Percentiles rank a stretch among this genome's conserved stretches.
Evolutionary conservation across 1,140 invertebrate genomes (phyloP).

Genomic region (Heliconius congener): DNA sequence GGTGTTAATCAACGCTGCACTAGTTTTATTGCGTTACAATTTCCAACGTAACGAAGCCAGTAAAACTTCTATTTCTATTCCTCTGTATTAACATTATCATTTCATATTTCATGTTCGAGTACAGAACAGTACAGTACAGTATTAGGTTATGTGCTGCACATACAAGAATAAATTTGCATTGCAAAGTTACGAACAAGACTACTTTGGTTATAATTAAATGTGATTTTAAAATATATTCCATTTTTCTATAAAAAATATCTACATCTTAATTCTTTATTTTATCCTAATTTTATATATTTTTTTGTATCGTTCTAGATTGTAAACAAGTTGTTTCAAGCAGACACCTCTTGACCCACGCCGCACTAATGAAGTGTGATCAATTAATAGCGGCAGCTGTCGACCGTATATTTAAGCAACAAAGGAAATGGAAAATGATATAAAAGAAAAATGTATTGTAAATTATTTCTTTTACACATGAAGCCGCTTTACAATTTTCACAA

Average conservation of each 20-base stretch:
- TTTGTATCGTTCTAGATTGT: background rate
- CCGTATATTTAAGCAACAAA: slow-evolving; percentile 7
- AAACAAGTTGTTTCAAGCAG: background rate
- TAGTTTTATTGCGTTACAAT: too few species aligned
- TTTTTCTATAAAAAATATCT: background rate
- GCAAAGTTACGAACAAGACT: background rate
- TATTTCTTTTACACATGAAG: too few species aligned
- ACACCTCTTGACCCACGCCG: background rate
- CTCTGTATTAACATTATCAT: background rate
- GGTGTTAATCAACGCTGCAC: background rate
- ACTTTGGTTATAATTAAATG: background rate
- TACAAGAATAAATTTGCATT: background rate
- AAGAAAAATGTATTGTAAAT: too few species aligned
- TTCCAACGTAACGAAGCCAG: background rate
- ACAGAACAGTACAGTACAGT: background rate
- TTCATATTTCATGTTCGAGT: background rate
- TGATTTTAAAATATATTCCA: background rate
- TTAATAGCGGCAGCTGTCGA: slow-evolving; percentile 7
- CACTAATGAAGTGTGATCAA: slow-evolving; percentile 13
- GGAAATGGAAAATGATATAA: background rate
- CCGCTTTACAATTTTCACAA: too few species aligned
- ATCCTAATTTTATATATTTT: background rate
- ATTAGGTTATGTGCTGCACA: background rate
- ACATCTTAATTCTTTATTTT: background rate
- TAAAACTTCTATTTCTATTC: slow-evolving; percentile 1